Percentiles rank a stretch among this genome's conserved stretches.
Conservation (phyloP, 2,113 vertebrate species). For the Synodontis membranacea region DNA sequence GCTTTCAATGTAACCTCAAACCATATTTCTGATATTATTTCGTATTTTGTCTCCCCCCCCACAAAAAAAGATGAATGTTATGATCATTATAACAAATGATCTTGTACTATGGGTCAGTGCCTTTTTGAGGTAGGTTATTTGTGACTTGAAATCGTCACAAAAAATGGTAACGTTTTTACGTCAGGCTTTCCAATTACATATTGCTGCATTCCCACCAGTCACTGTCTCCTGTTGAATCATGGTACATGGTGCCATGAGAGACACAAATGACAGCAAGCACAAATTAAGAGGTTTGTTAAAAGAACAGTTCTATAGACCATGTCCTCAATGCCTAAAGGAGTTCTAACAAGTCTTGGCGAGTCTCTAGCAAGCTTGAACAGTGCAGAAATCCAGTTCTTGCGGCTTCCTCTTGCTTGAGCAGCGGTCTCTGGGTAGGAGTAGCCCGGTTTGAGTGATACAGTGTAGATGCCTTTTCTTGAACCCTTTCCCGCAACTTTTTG, state of each 20-base stretch:
- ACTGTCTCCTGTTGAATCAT: background rate
- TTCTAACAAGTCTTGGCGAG: slow-evolving; percentile 8
- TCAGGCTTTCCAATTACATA: background rate
- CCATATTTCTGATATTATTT: background rate
- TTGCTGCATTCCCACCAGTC: background rate
- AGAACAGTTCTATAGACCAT: slow-evolving; percentile 26
- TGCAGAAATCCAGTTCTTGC: slow-evolving; percentile 97
- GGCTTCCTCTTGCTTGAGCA: slow-evolving; percentile 88
- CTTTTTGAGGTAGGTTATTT: slow-evolving; percentile 42
- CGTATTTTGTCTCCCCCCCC: no score
- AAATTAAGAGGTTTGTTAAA: slow-evolving; percentile 44
- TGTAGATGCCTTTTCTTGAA: slow-evolving; percentile 86
- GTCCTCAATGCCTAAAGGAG: background rate
- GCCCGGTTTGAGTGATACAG: slow-evolving; percentile 73
- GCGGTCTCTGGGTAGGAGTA: slow-evolving; percentile 80
- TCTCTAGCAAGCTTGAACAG: slow-evolving; percentile 80
- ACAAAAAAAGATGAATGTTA: background rate
- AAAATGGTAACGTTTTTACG: background rate
- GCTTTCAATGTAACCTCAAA: background rate
- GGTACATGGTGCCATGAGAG: slow-evolving; percentile 1
- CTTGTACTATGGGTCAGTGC: slow-evolving; percentile 5
- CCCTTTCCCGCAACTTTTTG: slow-evolving; percentile 91
- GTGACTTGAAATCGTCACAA: slow-evolving; percentile 22
- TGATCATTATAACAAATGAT: background rate
- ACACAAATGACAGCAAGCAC: slow-evolving; percentile 37